Percentiles rank a stretch among this genome's conserved stretches.
phyloP scores from a whole-genome alignment of 1,140 invertebrate genomes.

The Belonocnema kinseyi region DNA sequence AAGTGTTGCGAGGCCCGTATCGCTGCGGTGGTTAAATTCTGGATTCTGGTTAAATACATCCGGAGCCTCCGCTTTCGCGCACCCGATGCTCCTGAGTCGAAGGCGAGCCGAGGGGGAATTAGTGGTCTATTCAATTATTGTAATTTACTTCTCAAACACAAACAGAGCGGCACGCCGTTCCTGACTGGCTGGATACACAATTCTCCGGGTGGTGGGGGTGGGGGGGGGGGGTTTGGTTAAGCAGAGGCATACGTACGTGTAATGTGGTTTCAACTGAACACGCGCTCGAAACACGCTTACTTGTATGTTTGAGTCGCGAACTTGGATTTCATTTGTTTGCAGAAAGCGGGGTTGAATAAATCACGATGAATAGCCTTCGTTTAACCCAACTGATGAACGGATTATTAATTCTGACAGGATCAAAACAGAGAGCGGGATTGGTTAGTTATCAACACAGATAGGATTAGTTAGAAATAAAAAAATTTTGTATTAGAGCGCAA shows the following conservation, averaged over 20 bases:
- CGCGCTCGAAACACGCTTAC: slow-evolving; percentile 26
- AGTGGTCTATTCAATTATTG: slow-evolving; percentile 75
- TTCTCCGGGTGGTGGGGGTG: not conserved
- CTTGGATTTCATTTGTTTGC: slow-evolving; percentile 36
- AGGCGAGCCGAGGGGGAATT: slow-evolving; percentile 58
- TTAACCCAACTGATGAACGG: slow-evolving; percentile 33
- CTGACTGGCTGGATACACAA: slow-evolving; percentile 26
- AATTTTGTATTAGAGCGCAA: no score
- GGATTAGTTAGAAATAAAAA: no score
- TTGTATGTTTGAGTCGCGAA: slow-evolving; percentile 11
- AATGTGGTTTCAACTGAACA: slow-evolving; percentile 23
- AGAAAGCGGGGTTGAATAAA: slow-evolving; percentile 37
- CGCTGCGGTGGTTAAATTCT: no score
- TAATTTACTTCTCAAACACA: slow-evolving; percentile 74
- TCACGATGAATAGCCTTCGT: slow-evolving; percentile 48
- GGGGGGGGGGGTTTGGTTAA: slow-evolving; percentile 36
- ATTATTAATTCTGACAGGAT: not conserved
- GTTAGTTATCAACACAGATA: not conserved
- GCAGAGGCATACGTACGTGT: slow-evolving; percentile 40
- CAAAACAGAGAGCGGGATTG: slow-evolving; percentile 12
- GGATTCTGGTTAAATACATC: no score
- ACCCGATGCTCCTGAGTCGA: not conserved
- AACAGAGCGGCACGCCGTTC: slow-evolving; percentile 57
- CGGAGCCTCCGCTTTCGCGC: not conserved
- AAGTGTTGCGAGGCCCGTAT: no score